Evolutionary conservation across 2,888 invertebrate species (phyloP).

Genomic region (Drosophila kuntzei): DNA sequence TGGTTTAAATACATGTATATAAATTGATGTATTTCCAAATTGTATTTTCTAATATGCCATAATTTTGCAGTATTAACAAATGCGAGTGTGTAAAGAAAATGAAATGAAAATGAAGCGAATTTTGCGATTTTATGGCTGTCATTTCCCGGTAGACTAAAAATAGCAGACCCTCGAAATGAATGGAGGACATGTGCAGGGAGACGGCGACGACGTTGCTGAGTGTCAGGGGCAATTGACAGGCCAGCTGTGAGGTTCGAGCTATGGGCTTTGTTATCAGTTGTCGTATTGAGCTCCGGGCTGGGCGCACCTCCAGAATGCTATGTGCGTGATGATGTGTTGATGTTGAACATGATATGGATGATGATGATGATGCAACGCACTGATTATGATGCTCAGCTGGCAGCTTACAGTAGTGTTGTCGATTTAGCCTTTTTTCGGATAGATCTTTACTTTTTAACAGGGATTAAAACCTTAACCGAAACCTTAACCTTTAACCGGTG

Average conservation of each 20-base stretch:
- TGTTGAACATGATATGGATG: constrained; percentile 14
- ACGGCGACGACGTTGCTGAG: constrained; percentile 11
- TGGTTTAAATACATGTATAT: not conserved
- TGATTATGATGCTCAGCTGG: constrained; percentile 15
- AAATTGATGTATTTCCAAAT: too few relatives aligned
- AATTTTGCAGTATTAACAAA: constrained; percentile 6
- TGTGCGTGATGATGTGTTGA: constrained; percentile 26
- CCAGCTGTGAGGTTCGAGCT: not conserved
- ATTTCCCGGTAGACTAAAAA: constrained; percentile 46
- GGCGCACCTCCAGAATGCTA: constrained; percentile 28
- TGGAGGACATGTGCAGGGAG: constrained; percentile 34
- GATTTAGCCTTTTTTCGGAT: not conserved
- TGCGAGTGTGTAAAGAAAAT: constrained; percentile 3
- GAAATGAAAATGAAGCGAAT: constrained; percentile 15
- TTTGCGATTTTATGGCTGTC: constrained; percentile 22
- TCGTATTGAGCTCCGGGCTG: constrained; percentile 14
- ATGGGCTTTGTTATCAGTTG: constrained; percentile 42
- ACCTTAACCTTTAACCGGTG: too few relatives aligned
- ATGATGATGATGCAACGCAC: constrained; percentile 50
- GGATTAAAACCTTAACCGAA: too few relatives aligned
- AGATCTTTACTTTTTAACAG: not conserved
- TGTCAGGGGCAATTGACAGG: constrained; percentile 42
- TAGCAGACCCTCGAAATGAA: constrained; percentile 32
- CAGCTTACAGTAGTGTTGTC: constrained; percentile 13
- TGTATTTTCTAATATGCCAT: not conserved